These are phyloP conservation scores for Clarias pachynema DNA, from an alignment of 2,797 vertebrate genomes.

Conservation along the genomic window DNA sequence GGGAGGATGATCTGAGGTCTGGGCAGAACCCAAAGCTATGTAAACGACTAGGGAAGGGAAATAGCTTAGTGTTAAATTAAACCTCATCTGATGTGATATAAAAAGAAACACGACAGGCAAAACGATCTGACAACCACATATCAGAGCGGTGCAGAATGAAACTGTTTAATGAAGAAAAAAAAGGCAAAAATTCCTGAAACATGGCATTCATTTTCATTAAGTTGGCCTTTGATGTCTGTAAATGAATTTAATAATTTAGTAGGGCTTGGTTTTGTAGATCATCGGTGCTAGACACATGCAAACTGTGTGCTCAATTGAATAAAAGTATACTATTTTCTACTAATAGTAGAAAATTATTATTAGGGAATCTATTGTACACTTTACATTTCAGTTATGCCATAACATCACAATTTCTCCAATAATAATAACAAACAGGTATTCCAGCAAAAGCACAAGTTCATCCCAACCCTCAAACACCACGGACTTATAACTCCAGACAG, in stretches of 20 bases:
- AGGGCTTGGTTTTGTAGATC: neutral
- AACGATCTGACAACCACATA: neutral
- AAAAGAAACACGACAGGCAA: neutral
- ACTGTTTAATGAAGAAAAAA: constrained; percentile 7
- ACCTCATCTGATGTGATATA: constrained; percentile 3
- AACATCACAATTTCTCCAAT: constrained; percentile 59
- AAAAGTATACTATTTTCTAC: neutral
- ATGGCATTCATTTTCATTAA: neutral
- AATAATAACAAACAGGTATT: constrained; percentile 66
- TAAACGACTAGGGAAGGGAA: neutral
- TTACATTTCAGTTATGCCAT: constrained; percentile 69
- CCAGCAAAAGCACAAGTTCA: constrained; percentile 60
- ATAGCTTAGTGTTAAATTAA: neutral
- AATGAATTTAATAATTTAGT: neutral
- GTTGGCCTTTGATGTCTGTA: neutral
- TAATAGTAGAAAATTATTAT: constrained; percentile 57
- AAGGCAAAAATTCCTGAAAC: neutral
- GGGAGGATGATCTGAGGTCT: constrained; percentile 20
- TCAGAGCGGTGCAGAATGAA: neutral
- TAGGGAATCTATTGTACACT: constrained; percentile 69
- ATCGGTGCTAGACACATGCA: too few species aligned
- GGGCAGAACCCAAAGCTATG: constrained; percentile 1
- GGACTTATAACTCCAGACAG: constrained; percentile 30
- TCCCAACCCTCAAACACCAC: constrained; percentile 68
- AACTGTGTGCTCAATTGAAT: neutral